Percentiles rank a stretch among this genome's conserved stretches.
Evolutionary conservation across 2,113 vertebrate species (phyloP).

Genomic region (Chloropsis cyanopogon): DNA sequence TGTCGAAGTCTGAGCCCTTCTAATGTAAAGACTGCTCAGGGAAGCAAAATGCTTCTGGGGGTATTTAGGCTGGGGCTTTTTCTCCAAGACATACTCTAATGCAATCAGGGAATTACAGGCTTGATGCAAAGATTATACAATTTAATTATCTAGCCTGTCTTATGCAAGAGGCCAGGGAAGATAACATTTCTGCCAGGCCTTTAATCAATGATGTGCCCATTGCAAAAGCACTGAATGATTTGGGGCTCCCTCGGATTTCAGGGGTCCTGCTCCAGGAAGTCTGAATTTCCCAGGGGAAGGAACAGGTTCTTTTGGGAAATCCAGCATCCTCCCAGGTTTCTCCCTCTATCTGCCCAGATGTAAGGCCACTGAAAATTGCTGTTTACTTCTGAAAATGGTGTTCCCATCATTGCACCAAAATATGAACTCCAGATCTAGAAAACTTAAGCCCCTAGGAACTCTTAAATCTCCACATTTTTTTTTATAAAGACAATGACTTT

Average conservation of each 20-base stretch:
- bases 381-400: not conserved
- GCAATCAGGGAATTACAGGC: slow-evolving; percentile 19
- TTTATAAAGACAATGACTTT: not conserved
- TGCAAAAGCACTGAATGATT: not conserved
- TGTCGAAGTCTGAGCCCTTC: not conserved
- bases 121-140: slow-evolving; percentile 29
- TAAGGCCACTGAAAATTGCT: not conserved
- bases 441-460: not conserved
- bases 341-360: not conserved
- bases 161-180: slow-evolving; percentile 11
- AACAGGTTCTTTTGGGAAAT: not conserved
- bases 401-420: not conserved
- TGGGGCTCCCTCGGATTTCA: not conserved
- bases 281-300: not conserved
- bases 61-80: not conserved
- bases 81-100: not conserved
- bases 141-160: slow-evolving; percentile 24
- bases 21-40: not conserved
- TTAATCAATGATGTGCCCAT: not conserved
- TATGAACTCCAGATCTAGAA: not conserved
- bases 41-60: not conserved
- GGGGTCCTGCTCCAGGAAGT: not conserved
- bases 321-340: not conserved
- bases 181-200: slow-evolving; percentile 30
- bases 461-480: not conserved